A percentile compares a stretch with the other conserved stretches of the same genome.
These are phyloP conservation scores for Whitmania pigra DNA, from an alignment of 1,140 invertebrate species.

Conservation along the genomic window DNA sequence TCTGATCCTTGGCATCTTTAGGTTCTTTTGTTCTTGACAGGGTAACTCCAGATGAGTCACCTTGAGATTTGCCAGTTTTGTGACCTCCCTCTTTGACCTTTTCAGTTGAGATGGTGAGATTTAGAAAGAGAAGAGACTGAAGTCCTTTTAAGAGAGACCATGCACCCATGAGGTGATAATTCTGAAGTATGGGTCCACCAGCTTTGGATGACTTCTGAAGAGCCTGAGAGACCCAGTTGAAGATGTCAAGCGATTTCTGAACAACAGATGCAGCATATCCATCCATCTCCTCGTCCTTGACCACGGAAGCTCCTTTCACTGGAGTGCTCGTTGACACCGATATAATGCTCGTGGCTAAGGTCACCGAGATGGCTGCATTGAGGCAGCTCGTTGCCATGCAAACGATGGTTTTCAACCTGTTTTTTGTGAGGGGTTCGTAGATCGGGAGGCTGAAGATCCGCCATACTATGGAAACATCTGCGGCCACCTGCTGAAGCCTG, in stretches of 20 bases:
- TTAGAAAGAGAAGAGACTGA: constrained; percentile 49
- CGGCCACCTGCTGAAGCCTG: constrained; percentile 59
- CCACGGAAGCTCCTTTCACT: constrained; percentile 45
- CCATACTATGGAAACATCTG: constrained; percentile 68
- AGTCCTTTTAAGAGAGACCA: constrained; percentile 74
- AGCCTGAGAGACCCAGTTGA: constrained; percentile 61
- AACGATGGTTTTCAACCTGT: constrained; percentile 64
- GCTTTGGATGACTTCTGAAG: constrained; percentile 71
- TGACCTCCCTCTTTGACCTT: constrained; percentile 28
- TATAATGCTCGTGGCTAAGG: constrained; percentile 54
- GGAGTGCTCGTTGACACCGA: constrained; percentile 52
- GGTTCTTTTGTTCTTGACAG: not conserved
- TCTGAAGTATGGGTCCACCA: constrained; percentile 72
- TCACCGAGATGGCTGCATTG: constrained; percentile 59
- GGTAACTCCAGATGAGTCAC: not conserved
- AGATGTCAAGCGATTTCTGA: constrained; percentile 57
- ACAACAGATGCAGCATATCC: constrained; percentile 38
- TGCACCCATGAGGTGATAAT: constrained; percentile 69
- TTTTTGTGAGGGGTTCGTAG: constrained; percentile 67
- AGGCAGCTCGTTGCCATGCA: constrained; percentile 64
- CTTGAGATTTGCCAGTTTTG: constrained; percentile 5
- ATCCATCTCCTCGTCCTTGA: constrained; percentile 44
- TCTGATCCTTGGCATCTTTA: constrained; percentile 5
- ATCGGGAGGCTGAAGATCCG: constrained; percentile 69
- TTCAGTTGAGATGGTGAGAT: constrained; percentile 36